Conservation (phyloP, 2,797 vertebrate species). For the Melanotaenia pygmaea region DNA sequence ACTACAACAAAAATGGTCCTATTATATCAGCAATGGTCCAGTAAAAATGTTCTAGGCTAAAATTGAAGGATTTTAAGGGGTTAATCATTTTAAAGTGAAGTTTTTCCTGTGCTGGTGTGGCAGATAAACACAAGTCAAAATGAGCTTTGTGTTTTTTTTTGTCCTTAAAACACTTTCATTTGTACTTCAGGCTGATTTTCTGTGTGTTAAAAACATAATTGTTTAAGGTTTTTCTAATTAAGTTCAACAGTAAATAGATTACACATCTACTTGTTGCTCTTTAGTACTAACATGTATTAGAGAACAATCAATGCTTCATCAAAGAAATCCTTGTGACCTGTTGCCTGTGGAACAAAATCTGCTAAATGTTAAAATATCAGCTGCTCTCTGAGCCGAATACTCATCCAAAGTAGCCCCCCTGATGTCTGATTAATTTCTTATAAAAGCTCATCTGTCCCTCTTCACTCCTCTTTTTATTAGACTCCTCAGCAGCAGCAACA, state of each 20-base stretch:
- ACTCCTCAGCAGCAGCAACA: constrained; percentile 79
- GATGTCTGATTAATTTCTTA: neutral
- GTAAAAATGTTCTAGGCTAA: too few relatives aligned
- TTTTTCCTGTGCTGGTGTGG: neutral
- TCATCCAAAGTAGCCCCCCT: neutral
- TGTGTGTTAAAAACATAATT: constrained; percentile 11
- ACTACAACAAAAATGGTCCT: too few relatives aligned
- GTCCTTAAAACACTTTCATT: neutral
- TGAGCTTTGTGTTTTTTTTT: neutral
- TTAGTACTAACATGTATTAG: neutral
- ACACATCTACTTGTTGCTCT: neutral
- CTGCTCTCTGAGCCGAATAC: neutral
- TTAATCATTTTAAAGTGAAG: neutral
- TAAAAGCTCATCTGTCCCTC: neutral
- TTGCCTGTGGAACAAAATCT: neutral
- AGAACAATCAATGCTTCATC: neutral
- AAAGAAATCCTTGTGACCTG: neutral
- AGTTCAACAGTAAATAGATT: neutral
- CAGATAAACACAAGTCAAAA: constrained; percentile 8
- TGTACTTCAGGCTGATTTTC: neutral
- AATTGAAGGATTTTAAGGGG: too few relatives aligned
- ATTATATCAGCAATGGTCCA: too few relatives aligned
- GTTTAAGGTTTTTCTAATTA: neutral
- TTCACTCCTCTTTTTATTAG: constrained; percentile 60
- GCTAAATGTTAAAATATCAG: neutral